A percentile compares a stretch with the other conserved stretches of the same genome.
Evolutionary conservation across 2,113 vertebrate species (phyloP).

Genomic region (Sinocyclocheilus maitianheensis): DNA sequence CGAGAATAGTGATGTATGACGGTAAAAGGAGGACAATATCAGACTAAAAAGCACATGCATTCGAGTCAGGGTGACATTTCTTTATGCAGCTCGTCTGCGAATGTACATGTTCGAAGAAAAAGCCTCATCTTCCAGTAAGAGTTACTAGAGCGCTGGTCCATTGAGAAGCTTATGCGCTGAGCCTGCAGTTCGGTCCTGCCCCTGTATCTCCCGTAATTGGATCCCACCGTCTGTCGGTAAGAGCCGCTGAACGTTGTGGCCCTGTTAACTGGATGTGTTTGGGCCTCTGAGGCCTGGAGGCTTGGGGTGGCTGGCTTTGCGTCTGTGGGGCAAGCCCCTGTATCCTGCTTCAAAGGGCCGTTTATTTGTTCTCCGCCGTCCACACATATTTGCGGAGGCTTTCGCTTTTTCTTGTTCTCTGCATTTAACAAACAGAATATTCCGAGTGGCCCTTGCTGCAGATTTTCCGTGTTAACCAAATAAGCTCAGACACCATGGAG

Average conservation of each 20-base stretch:
- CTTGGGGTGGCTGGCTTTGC: conserved; percentile 50
- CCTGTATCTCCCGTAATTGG: conserved; percentile 57
- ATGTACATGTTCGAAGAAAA: background rate
- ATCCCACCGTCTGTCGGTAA: conserved; percentile 56
- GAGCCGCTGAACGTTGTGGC: conserved; percentile 54
- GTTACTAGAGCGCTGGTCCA: conserved; percentile 35
- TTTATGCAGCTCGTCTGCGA: background rate
- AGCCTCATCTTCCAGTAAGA: conserved; percentile 30
- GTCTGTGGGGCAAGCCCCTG: conserved; percentile 58
- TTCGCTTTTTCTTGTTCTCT: conserved; percentile 30
- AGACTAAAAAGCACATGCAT: background rate
- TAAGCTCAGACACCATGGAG: conserved; percentile 41
- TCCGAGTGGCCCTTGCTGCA: conserved; percentile 19
- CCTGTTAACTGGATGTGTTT: conserved; percentile 62
- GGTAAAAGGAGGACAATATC: conserved; percentile 11
- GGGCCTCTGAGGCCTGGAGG: conserved; percentile 51
- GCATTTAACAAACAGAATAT: conserved; percentile 28
- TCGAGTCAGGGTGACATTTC: background rate
- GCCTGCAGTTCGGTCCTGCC: conserved; percentile 40
- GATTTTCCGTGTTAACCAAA: conserved; percentile 16
- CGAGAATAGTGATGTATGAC: conserved; percentile 21
- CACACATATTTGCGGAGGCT: conserved; percentile 42
- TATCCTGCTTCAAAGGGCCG: conserved; percentile 40
- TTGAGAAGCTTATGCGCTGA: conserved; percentile 50
- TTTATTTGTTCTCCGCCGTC: conserved; percentile 41